Base-by-base conservation (phyloP, 2,113 vertebrate species). In the Okapia johnstoni region DNA sequence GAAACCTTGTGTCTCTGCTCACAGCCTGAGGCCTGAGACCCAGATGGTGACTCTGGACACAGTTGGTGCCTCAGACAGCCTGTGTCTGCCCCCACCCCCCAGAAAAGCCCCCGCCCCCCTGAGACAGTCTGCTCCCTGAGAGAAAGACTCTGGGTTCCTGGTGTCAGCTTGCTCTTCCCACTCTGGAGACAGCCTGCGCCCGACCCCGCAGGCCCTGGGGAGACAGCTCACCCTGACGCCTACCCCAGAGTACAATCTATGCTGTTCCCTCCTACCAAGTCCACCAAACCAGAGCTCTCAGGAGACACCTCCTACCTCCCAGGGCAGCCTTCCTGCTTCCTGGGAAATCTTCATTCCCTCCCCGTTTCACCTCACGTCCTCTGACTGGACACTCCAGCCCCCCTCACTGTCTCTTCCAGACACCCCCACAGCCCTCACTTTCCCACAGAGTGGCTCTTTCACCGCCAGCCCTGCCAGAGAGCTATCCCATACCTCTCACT, bases 331-430 rank as follows among this genome's bases (percentile, higher is more conserved):
- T 10, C 4, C 7, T 28, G 28, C 40, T 48, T 48, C 30, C 55
- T 1, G 16, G 21, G n/a, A 13, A 36, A 9, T 9, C 70, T 25
- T 30, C 36, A 1, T 79, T 70, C 33, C 40, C 54, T 19, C 1
- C 9, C 14, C 16, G 21, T 48, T 70, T 70, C 48, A 4, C 28
- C n/a, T 55, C 16, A 0, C 1, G 0, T 9, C 2, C 16, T 66
- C 66, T 21, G 17, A 8, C 5, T 21, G 40, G 13, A 40, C 14
- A 2, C 33, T 19, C 26, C 30, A 30, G 6, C 48, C 52, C 58
- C 10, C 43, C 55, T 58, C 26, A 0, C 25, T 33, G 66, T 36
- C 58, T 61, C 55, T 12, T 30, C 2, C 46, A 28, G 50, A 28
- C 43, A 57, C 19, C 10, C 16, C 46, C 48, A 23, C 26, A 15